These are phyloP conservation scores for Halisarca cf. caerulea DNA, from an alignment of 37 sponge, comb jelly and placozoan species.

Conservation along the genomic window DNA sequence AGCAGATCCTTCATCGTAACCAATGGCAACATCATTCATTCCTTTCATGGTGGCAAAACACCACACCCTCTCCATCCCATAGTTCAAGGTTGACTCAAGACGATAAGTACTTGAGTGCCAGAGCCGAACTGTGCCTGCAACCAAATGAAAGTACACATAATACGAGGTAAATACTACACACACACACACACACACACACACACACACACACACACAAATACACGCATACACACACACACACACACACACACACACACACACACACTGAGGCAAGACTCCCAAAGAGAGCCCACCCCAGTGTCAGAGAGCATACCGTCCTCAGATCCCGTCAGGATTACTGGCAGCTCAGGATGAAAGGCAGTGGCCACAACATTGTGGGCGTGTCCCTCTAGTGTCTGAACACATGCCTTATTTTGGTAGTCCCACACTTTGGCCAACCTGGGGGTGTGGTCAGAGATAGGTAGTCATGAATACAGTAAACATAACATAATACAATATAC, in stretches of 20 bases:
- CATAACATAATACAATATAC: no score
- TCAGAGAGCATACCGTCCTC: slow-evolving; percentile 72
- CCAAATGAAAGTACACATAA: not conserved
- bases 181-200: no score
- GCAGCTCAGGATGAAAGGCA: slow-evolving; percentile 94
- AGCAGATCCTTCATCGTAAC: slow-evolving; percentile 96
- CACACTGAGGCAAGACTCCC: not conserved
- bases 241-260: slow-evolving; percentile 21
- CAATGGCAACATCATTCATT: slow-evolving; percentile 86
- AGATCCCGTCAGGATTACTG: slow-evolving; percentile 92
- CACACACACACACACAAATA: no score
- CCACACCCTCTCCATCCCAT: slow-evolving; percentile 98
- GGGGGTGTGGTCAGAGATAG: no score
- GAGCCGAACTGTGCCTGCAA: slow-evolving; percentile 73
- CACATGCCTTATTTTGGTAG: slow-evolving; percentile 96
- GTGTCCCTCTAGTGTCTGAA: slow-evolving; percentile 96
- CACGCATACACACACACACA: not conserved
- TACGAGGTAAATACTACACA: no score
- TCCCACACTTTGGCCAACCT: slow-evolving; percentile 93
- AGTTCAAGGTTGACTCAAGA: slow-evolving; percentile 96
- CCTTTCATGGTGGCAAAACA: slow-evolving; percentile 73
- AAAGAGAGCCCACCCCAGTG: not conserved
- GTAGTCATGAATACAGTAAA: not conserved
- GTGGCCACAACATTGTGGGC: slow-evolving; percentile 93
- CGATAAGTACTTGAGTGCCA: slow-evolving; percentile 98